Percentiles rank a stretch among this genome's conserved stretches.
Evolutionary conservation across 1,140 invertebrate genomes (phyloP).

Genomic region (Amyelois transitella): DNA sequence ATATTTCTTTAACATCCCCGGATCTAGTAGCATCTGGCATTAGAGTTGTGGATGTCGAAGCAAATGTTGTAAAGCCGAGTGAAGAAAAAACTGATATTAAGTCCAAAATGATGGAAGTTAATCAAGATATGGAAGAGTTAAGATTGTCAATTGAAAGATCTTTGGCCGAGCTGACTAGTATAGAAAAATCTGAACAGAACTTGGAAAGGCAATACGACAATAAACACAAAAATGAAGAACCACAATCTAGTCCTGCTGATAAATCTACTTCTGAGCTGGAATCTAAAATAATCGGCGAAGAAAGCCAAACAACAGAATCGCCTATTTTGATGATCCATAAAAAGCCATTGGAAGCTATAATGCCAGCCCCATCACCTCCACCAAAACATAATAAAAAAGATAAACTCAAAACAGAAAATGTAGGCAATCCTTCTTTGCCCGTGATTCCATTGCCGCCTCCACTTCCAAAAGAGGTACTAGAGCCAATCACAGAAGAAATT

Average conservation of each 20-base stretch:
- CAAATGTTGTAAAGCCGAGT: conserved; percentile 11
- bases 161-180: conserved; percentile 48
- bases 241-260: neutral
- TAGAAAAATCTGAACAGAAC: conserved; percentile 46
- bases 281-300: neutral
- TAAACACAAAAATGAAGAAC: conserved; percentile 13
- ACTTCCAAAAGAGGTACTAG: neutral
- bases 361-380: neutral
- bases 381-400: neutral
- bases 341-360: neutral
- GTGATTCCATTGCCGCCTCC: neutral
- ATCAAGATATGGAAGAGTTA: conserved; percentile 60
- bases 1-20: conserved; percentile 27
- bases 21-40: conserved; percentile 14
- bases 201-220: conserved; percentile 31
- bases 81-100: conserved; percentile 52
- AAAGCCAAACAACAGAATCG: neutral
- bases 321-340: neutral
- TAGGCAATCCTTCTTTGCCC: neutral
- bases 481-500: neutral
- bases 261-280: neutral
- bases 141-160: conserved; percentile 60
- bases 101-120: conserved; percentile 62
- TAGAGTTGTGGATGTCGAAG: conserved; percentile 18
- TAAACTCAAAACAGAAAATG: neutral